These are phyloP conservation scores for Drosophila melanogaster DNA, from an alignment of 1,140 invertebrate genomes.

Conservation along the genomic window Release_6_plus_ISO1_MT NT_033777.3:3125001-3125500, in stretches of 20 bases:
- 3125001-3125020: slow-evolving; percentile 1
- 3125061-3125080: not conserved
- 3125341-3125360: slow-evolving; percentile 28
- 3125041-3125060: not conserved
- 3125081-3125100: slow-evolving; percentile 9
- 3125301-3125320: not conserved
- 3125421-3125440: too few species aligned
- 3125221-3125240: slow-evolving; percentile 5
- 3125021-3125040: slow-evolving; percentile 15
- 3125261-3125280: too few species aligned
- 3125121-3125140: too few species aligned
- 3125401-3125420: too few species aligned
- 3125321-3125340: not conserved
- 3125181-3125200: slow-evolving; percentile 23
- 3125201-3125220: slow-evolving; percentile 21
- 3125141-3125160: too few species aligned
- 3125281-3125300: not conserved
- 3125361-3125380: slow-evolving; percentile 28
- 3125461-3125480: too few species aligned
- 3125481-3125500: too few species aligned
- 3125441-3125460: too few species aligned
- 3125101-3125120: slow-evolving; percentile 13
- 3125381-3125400: too few species aligned
- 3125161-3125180: slow-evolving; percentile 29
- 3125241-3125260: not conserved